Percentiles rank a stretch among this genome's conserved stretches.
Conservation (phyloP, 2,797 vertebrate genomes). For the Dicrostonyx torquatus region DNA sequence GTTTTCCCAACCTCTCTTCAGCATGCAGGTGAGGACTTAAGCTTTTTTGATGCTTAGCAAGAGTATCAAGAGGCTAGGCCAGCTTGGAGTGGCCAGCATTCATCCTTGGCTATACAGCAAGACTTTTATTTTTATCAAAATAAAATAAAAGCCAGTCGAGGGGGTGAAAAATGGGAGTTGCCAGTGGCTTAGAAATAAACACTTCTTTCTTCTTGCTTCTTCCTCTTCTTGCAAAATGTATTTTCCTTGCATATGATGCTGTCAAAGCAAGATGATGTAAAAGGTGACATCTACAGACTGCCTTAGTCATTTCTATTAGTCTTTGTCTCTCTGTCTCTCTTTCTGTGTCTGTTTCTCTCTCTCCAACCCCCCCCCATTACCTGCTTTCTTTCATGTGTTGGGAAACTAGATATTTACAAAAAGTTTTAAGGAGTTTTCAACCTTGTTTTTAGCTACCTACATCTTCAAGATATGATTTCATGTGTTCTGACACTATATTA, state of each 20-base stretch:
- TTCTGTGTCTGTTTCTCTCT: not conserved
- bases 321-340: not conserved
- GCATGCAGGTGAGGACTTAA: not conserved
- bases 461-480: not conserved
- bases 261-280: constrained; percentile 12
- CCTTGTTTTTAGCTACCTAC: not conserved
- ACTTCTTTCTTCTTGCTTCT: not conserved
- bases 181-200: not conserved
- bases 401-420: not conserved
- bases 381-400: not conserved
- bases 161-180: not conserved
- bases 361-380: not conserved
- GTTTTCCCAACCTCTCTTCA: not conserved
- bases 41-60: not conserved
- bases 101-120: not conserved
- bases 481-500: not conserved
- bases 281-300: not conserved
- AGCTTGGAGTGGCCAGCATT: not conserved
- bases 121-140: not conserved
- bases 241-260: not conserved
- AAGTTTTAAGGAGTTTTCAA: not conserved
- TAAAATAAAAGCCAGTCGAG: not conserved
- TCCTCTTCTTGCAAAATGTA: constrained; percentile 4
- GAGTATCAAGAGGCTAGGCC: not conserved
- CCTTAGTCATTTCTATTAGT: not conserved